Percentiles rank a stretch among this genome's conserved stretches.
phyloP scores from a whole-genome alignment of 2,113 vertebrate genomes.

The Paradisaea rubra region DNA sequence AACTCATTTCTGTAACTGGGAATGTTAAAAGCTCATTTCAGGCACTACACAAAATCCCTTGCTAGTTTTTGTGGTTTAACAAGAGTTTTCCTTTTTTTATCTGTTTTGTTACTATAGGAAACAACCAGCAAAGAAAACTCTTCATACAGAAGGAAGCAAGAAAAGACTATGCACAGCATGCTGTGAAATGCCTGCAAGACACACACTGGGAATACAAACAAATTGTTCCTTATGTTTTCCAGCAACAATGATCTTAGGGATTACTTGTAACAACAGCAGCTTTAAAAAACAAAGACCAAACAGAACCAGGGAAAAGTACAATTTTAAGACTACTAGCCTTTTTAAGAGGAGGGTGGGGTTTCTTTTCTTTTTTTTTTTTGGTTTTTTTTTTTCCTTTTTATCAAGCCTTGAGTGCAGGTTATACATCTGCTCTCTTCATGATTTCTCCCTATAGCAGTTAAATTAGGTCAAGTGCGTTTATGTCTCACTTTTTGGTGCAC shows the following conservation, averaged over 20 bases:
- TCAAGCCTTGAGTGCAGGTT: background rate
- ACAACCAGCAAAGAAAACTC: background rate
- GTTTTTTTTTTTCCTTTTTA: background rate
- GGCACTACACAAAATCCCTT: background rate
- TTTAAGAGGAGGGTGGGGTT: background rate
- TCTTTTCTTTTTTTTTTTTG: background rate
- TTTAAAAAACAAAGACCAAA: background rate
- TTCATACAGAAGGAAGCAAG: background rate
- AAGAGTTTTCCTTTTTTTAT: background rate
- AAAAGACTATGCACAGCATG: background rate
- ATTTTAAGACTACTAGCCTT: background rate
- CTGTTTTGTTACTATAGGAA: slow-evolving; percentile 21
- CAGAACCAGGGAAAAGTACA: background rate
- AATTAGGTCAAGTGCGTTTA: background rate
- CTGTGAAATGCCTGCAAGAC: slow-evolving; percentile 1
- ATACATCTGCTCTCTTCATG: background rate
- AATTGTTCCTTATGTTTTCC: slow-evolving; percentile 13
- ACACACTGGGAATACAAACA: slow-evolving; percentile 11
- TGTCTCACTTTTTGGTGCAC: background rate
- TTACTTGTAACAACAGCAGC: background rate
- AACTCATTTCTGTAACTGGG: background rate
- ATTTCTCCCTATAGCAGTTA: background rate
- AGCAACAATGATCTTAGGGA: background rate
- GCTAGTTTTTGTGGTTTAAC: background rate
- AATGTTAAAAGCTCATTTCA: background rate